Base-by-base conservation (phyloP, 2,888 invertebrate genomes). In the Alcis repandata region DNA sequence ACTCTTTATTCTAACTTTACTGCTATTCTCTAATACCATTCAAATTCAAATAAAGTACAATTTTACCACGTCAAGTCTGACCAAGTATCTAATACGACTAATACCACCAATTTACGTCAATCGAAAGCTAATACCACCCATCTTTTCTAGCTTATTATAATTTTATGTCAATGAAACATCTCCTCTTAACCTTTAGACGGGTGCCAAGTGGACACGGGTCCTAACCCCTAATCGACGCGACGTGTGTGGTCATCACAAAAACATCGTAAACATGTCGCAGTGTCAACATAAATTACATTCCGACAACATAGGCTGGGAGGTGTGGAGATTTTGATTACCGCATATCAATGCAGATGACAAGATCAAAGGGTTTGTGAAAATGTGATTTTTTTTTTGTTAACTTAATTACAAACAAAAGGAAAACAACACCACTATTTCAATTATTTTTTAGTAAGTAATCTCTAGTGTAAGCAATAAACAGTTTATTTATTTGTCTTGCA, bases 281-380 rank as follows among this genome's bases (percentile, higher is more conserved):
- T 84, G 85, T 86, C 83, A 85, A 89, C 86, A 86, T 81, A 83
- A 85, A 88, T 89, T 87, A 85, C 82, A 84, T 84, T 84, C 80
- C 80, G 69, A 70, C 71, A 66, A 58, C 17, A 66, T 66, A 61
- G 65, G 15, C 27, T 46, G 46, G 46, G 46, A 57, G 65, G 1
- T 38, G n/a, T 1, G 13, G 60, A 0, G 8, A 41, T 2, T 43
- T 13, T 57, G 4, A 10, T 56, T 59, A 51, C 56, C n/a, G n/a
- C n/a, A n/a, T n/a, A n/a, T n/a, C n/a, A n/a, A n/a, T n/a, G n/a
- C n/a, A n/a, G n/a, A n/a, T 49, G 17, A 10, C 6, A 6, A 17
- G 32, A 32, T 11, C 3, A 10, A 32, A 10, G 15, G 4, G 11
- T 20, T 6, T 1, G 11, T 19, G 10, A 2, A 22, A 22, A 13